Conservation (phyloP, 2,113 vertebrate species). For the Burhinus oedicnemus region DNA sequence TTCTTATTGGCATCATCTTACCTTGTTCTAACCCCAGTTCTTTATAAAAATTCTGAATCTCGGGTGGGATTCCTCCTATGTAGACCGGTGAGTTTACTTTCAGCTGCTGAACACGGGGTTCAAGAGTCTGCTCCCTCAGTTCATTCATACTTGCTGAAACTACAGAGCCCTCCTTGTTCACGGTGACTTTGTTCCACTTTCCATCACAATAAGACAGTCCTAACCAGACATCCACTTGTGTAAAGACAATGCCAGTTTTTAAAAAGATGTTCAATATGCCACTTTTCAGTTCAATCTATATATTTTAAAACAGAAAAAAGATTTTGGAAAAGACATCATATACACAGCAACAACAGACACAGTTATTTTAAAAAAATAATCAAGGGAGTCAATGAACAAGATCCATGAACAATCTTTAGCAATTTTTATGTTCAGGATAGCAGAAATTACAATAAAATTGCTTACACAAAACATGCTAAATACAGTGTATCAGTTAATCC, state of each 20-base stretch:
- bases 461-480: not conserved
- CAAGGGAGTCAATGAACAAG: not conserved
- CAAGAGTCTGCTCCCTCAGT: slow-evolving; percentile 65
- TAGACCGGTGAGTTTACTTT: slow-evolving; percentile 82
- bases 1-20: slow-evolving; percentile 34
- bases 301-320: slow-evolving; percentile 42
- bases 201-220: slow-evolving; percentile 89
- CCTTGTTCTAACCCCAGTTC: slow-evolving; percentile 80
- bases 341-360: not conserved
- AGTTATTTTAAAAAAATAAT: slow-evolving; percentile 1
- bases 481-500: not conserved
- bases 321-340: not conserved
- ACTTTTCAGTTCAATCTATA: slow-evolving; percentile 84
- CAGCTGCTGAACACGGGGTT: slow-evolving; percentile 47
- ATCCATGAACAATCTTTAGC: not conserved
- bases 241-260: slow-evolving; percentile 70
- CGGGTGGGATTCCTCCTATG: slow-evolving; percentile 81
- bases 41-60: slow-evolving; percentile 72
- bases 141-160: slow-evolving; percentile 77
- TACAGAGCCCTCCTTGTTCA: slow-evolving; percentile 77
- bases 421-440: not conserved
- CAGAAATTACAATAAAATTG: not conserved
- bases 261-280: slow-evolving; percentile 82
- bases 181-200: slow-evolving; percentile 82
- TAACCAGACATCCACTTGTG: slow-evolving; percentile 81